Evolutionary conservation across 2,113 vertebrate genomes (phyloP).

Genomic region (Microtus pennsylvanicus): DNA sequence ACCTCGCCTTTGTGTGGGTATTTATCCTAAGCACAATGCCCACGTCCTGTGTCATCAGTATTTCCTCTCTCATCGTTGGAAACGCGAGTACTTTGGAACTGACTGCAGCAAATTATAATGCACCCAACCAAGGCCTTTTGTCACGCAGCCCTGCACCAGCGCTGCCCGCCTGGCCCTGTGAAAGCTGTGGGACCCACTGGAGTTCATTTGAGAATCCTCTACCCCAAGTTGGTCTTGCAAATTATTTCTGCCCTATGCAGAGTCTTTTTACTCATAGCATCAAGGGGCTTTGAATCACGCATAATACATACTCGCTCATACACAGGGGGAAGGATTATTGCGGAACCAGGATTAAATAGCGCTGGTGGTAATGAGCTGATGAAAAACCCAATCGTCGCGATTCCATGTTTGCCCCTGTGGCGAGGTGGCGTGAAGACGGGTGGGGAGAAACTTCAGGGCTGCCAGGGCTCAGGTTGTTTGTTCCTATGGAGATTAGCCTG

Average conservation of each 20-base stretch:
- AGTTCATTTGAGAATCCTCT: constrained; percentile 84
- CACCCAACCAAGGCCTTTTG: constrained; percentile 87
- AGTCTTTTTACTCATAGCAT: constrained; percentile 80
- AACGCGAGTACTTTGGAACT: constrained; percentile 83
- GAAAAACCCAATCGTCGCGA: constrained; percentile 21
- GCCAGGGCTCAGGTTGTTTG: accelerated
- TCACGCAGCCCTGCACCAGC: constrained; percentile 83
- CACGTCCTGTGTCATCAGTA: constrained; percentile 78
- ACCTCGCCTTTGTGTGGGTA: constrained; percentile 80
- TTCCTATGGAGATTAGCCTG: not conserved
- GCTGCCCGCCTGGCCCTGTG: constrained; percentile 79
- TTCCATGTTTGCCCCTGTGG: not conserved
- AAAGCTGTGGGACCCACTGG: constrained; percentile 82
- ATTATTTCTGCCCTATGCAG: constrained; percentile 83
- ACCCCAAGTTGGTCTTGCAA: constrained; percentile 84
- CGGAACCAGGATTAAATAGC: constrained; percentile 71
- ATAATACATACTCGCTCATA: not conserved
- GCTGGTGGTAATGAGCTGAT: constrained; percentile 77
- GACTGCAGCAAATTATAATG: constrained; percentile 85
- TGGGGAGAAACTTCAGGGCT: not conserved
- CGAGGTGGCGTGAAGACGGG: not conserved
- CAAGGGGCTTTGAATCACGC: constrained; percentile 82
- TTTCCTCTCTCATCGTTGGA: constrained; percentile 82
- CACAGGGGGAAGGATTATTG: constrained; percentile 70
- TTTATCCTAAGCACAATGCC: constrained; percentile 82